phyloP scores from a whole-genome alignment of 2,797 vertebrate genomes.

The Arremon aurantiirostris region DNA sequence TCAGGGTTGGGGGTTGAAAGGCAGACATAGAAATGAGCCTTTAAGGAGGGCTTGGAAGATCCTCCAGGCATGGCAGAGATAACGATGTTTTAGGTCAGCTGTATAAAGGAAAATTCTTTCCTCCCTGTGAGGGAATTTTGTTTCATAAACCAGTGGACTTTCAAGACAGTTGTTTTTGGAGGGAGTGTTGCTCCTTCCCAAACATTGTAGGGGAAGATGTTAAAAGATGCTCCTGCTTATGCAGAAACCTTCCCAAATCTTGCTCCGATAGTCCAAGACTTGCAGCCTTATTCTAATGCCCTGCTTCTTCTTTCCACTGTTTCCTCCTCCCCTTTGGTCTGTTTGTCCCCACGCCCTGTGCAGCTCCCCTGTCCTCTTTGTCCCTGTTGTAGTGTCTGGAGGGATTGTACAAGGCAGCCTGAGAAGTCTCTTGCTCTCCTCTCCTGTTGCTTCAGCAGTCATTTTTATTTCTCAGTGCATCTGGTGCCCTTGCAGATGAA shows the following conservation, averaged over 20 bases:
- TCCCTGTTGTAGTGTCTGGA: not conserved
- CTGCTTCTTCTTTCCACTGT: not conserved
- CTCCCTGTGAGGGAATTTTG: not conserved
- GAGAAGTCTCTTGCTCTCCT: not conserved
- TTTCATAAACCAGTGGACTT: not conserved
- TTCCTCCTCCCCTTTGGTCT: not conserved
- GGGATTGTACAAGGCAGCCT: not conserved
- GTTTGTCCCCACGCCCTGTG: not conserved
- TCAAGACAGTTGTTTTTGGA: not conserved
- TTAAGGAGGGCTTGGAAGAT: not conserved
- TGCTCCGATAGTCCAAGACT: not conserved
- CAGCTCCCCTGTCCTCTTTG: not conserved
- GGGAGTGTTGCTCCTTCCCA: not conserved
- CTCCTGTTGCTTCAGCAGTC: constrained; percentile 1
- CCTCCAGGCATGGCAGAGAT: not conserved
- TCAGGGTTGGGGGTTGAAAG: not conserved
- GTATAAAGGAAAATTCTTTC: not conserved
- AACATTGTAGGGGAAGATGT: not conserved
- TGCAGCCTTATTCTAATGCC: not conserved
- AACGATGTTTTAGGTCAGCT: not conserved
- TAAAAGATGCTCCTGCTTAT: not conserved
- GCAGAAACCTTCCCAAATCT: not conserved
- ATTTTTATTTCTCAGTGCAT: not conserved
- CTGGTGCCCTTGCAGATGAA: not conserved
- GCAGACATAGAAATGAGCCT: not conserved